These are phyloP conservation scores for Chionis minor DNA, from an alignment of 2,113 vertebrate genomes.

Conservation along the genomic window DNA sequence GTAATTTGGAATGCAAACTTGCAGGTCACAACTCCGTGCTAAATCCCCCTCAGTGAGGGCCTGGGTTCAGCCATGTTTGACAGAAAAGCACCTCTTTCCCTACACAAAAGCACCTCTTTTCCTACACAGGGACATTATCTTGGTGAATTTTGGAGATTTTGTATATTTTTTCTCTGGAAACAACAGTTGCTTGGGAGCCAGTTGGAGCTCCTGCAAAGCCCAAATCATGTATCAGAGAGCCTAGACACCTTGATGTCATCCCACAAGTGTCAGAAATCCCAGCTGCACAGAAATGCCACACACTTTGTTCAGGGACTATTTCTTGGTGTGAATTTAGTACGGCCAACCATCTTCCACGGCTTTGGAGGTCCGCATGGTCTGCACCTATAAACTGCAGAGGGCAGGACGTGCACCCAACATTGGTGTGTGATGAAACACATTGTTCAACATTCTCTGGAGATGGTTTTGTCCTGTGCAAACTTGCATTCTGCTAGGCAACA, in stretches of 20 bases:
- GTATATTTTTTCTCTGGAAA: neutral
- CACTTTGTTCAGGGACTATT: neutral
- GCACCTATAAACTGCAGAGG: neutral
- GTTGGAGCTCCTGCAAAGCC: neutral
- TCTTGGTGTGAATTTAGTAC: neutral
- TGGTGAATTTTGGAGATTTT: neutral
- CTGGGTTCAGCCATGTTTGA: neutral
- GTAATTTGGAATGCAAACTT: neutral
- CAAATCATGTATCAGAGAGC: neutral
- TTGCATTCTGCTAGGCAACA: neutral
- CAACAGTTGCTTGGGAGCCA: neutral
- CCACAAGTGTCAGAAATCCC: neutral
- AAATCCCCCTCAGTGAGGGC: neutral
- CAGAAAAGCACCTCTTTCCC: neutral
- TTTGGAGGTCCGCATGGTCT: neutral
- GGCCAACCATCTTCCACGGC: neutral
- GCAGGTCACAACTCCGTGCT: neutral
- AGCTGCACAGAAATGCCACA: neutral
- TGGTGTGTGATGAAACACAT: rapidly evolving
- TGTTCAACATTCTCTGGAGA: neutral
- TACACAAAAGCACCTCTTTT: neutral
- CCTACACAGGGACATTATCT: neutral
- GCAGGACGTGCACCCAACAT: neutral
- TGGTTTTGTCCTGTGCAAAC: neutral
- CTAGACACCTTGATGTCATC: neutral